Base-by-base conservation (phyloP, 2,113 vertebrate species). In the Regulus satrapa region DNA sequence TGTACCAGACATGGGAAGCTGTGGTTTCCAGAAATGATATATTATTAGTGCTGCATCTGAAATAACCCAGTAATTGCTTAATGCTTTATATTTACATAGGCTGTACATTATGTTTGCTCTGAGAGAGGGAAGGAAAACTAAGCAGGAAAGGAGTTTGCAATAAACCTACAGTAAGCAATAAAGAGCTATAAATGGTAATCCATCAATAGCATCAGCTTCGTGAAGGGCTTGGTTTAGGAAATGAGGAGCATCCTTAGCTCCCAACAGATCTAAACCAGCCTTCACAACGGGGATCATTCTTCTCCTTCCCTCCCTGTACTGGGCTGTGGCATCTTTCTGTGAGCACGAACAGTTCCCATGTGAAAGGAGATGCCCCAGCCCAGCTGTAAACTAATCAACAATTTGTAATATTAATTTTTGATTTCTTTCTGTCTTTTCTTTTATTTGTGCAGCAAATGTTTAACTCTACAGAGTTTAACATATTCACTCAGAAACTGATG, bases 51-150 rank as follows among this genome's bases (percentile, higher is more conserved):
- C 77, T 95, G 96, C 95, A 87, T 95, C 93, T 46, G 87, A 89
- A 96, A 95, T 88, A 94, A 89, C 82, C 88, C 76, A 38, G 92
- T 96, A 96, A 97, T 97, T 96, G 92, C 96, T 95, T 89, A 94
- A 94, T 94, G 96, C 63, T 96, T 97, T 93, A 91, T 95, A 96
- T 95, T 97, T 97, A 94, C 96, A 94, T 85, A 86, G 76, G 64
- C 90, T 78, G 78, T 95, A 91, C 87, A 38, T 95, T 88, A 83
- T 85, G 58, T 94, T 96, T 97, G 92, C 92, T 94, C 75, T 76
- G 75, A 88, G 91, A 92, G 78, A 87, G 26, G 55, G 17, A 92
- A 89, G 52, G 79, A 81, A 94, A 95, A 56, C 86, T 45, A 68
- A 81, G 91, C 77, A 69, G 73, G 73, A 41, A 84, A 79, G 69